These are phyloP conservation scores for Rhodeus uyekii DNA, from an alignment of 2,797 vertebrate species.

Conservation along the genomic window DNA sequence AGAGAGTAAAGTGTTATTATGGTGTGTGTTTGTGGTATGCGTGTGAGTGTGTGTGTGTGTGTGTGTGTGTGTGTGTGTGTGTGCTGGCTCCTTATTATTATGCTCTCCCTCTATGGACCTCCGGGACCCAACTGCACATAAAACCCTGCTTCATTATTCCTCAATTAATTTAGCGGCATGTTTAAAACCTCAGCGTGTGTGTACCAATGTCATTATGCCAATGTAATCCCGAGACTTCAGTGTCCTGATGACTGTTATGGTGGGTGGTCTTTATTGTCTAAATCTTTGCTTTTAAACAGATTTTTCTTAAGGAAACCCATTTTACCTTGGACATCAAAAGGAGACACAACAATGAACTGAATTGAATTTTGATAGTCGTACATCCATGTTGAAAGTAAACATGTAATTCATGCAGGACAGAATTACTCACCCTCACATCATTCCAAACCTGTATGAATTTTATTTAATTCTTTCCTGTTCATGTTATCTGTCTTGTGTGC, in stretches of 20 bases:
- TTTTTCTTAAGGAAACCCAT: not conserved
- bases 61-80: slow-evolving; percentile 5
- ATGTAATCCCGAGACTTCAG: slow-evolving; percentile 28
- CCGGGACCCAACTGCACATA: slow-evolving; percentile 53
- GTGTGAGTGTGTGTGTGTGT: slow-evolving; percentile 7
- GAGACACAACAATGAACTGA: not conserved
- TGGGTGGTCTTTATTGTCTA: slow-evolving; percentile 16
- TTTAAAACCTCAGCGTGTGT: slow-evolving; percentile 55
- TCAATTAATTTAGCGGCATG: slow-evolving; percentile 60
- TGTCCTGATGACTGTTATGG: slow-evolving; percentile 41
- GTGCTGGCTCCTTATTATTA: slow-evolving; percentile 44
- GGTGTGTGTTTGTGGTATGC: not conserved
- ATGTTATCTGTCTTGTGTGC: too few species aligned
- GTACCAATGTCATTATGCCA: slow-evolving; percentile 42
- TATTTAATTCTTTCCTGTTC: too few species aligned
- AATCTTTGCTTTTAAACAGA: not conserved
- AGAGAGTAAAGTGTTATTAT: too few species aligned
- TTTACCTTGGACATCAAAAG: not conserved
- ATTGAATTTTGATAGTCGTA: not conserved
- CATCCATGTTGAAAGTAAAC: not conserved
- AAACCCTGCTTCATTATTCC: slow-evolving; percentile 62
- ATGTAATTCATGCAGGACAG: not conserved
- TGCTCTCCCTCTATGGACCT: slow-evolving; percentile 45
- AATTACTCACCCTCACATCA: not conserved
- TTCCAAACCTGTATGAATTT: not conserved